A percentile compares a stretch with the other conserved stretches of the same genome.
Evolutionary conservation across 2,113 vertebrate genomes (phyloP).

Genomic region (Mustela nigripes): DNA sequence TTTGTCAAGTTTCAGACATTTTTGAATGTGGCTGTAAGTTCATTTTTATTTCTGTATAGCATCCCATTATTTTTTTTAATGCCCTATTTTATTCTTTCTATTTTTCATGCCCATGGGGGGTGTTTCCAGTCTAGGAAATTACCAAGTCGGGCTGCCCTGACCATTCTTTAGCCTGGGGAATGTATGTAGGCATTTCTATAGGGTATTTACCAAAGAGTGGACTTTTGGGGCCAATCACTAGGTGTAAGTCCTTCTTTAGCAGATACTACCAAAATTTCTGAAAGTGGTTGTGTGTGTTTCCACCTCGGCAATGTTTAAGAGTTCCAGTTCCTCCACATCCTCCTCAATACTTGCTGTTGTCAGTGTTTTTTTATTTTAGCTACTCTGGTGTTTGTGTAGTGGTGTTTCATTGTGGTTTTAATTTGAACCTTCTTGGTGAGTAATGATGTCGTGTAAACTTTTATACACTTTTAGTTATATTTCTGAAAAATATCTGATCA

Average conservation of each 20-base stretch:
- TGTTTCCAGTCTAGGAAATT: not conserved
- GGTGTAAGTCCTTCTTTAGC: not conserved
- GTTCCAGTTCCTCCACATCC: not conserved
- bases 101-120: not conserved
- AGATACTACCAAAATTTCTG: not conserved
- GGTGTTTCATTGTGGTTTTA: not conserved
- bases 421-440: not conserved
- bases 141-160: not conserved
- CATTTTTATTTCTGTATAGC: slow-evolving; percentile 2
- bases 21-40: not conserved
- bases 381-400: not conserved
- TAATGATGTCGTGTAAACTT: not conserved
- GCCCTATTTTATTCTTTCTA: not conserved
- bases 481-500: not conserved
- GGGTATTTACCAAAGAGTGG: not conserved
- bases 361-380: not conserved
- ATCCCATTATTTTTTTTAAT: not conserved
- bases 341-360: not conserved
- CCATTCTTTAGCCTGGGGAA: not conserved
- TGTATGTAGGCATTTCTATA: not conserved
- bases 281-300: not conserved
- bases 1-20: not conserved
- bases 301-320: not conserved
- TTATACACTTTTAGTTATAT: not conserved
- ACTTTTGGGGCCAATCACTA: not conserved